These are phyloP conservation scores for Polymixis flavicincta DNA, from an alignment of 2,888 invertebrate species.

Conservation along the genomic window DNA sequence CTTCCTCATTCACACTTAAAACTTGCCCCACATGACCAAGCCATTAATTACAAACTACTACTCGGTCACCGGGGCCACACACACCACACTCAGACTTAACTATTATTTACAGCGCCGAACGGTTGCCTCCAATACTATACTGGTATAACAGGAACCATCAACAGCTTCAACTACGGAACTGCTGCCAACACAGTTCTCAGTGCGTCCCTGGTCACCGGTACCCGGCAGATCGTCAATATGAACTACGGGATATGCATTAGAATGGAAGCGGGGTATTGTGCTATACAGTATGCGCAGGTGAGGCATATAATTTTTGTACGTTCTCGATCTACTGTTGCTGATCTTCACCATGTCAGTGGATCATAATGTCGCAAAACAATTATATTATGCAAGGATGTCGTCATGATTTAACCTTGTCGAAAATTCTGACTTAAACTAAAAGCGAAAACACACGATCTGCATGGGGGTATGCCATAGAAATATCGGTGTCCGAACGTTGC, in stretches of 20 bases:
- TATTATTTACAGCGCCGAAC: conserved; percentile 91
- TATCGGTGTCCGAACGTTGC: too few relatives aligned
- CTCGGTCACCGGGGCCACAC: background rate
- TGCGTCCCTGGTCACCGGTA: conserved; percentile 91
- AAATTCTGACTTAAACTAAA: too few relatives aligned
- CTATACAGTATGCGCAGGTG: conserved; percentile 92
- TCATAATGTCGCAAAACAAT: background rate
- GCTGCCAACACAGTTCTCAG: conserved; percentile 90
- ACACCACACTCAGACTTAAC: background rate
- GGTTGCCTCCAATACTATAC: conserved; percentile 95
- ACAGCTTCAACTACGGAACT: conserved; percentile 94
- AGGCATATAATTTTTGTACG: background rate
- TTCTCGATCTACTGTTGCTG: background rate
- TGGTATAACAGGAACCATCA: conserved; percentile 91
- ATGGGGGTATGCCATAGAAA: too few relatives aligned
- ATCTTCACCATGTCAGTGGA: background rate
- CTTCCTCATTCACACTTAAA: background rate
- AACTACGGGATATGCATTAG: conserved; percentile 95
- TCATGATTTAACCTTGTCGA: background rate
- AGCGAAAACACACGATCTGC: too few relatives aligned
- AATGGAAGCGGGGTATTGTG: conserved; percentile 93
- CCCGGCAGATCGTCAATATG: conserved; percentile 93
- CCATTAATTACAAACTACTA: background rate
- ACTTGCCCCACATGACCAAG: background rate
- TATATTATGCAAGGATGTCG: background rate